Base-by-base conservation (phyloP, 2,888 invertebrate genomes). In the Macrophya alboannulata region DNA sequence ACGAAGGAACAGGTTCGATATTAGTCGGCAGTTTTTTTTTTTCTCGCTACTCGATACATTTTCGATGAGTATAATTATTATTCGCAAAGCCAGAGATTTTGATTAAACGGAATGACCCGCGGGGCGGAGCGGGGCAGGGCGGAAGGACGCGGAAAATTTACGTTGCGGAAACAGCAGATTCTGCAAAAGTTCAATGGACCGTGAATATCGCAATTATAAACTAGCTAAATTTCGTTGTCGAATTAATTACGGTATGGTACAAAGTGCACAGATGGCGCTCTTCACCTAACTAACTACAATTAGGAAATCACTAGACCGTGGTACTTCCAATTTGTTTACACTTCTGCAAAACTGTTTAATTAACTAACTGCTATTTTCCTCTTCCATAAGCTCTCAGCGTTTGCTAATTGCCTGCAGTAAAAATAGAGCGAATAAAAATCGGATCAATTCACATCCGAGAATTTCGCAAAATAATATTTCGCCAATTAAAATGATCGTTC, bases 131-230 rank as follows among this genome's bases (percentile, higher is more conserved):
- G 65, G 65, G 31, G 25, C 1, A 10, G 10, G 31, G 65, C 6
- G 31, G 25, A 31, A n/a, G n/a, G n/a, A 62, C 3, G 31, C 31
- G 31, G 31, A 31, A 31, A 31, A 31, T 31, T 71, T 17, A 21
- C 25, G 9, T 9, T 8, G 72, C 10, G 45, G 72, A 45, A 74
- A 74, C 21, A 74, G 21, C 72, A 74, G 72, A 45, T 74, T 43
- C 43, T 45, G 72, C 25, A 21, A 74, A 45, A 74, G 72, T 74
- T 74, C 43, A 74, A 74, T 74, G 43, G 72, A 21, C 45, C 72
- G 72, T 74, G 72, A 74, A 74, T 45, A 5, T 43, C n/a, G 72
- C 72, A 74, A 74, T 74, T 74, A 74, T 74, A 40, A 74, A 74
- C 72, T 43, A 45, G 17, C 43, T 43, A 74, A 74, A 74, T 74